Evolutionary conservation across 2,888 invertebrate species (phyloP).

Genomic region (Serrognathus titanus): DNA sequence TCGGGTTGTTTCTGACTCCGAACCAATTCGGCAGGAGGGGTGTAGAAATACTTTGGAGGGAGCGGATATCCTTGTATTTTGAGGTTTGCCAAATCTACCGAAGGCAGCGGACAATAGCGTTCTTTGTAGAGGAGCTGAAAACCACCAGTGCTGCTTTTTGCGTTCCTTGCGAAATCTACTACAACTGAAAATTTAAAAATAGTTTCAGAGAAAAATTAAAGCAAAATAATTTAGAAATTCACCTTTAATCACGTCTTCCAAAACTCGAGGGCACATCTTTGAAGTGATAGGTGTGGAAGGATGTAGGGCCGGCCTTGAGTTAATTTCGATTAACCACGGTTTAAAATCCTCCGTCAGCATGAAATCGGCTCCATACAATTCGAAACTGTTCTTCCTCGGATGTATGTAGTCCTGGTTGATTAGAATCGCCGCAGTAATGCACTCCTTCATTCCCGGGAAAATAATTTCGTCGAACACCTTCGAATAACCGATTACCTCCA

Average conservation of each 20-base stretch:
- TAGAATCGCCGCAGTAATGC: slow-evolving; percentile 75
- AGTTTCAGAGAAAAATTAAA: not conserved
- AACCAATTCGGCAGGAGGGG: slow-evolving; percentile 16
- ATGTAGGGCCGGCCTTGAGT: slow-evolving; percentile 81
- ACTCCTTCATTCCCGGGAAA: slow-evolving; percentile 81
- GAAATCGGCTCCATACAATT: slow-evolving; percentile 90
- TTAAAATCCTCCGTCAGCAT: slow-evolving; percentile 79
- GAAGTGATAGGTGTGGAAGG: slow-evolving; percentile 81
- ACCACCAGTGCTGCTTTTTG: slow-evolving; percentile 54
- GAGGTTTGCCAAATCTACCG: slow-evolving; percentile 11
- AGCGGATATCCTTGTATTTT: slow-evolving; percentile 23
- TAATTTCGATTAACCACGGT: slow-evolving; percentile 91
- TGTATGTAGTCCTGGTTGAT: slow-evolving; percentile 73
- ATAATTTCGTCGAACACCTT: slow-evolving; percentile 70
- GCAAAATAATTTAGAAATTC: slow-evolving; percentile 15
- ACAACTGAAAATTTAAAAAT: slow-evolving; percentile 49
- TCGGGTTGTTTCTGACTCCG: slow-evolving; percentile 3
- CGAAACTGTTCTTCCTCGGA: slow-evolving; percentile 72
- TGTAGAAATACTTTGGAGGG: slow-evolving; percentile 24
- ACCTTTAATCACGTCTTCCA: slow-evolving; percentile 88
- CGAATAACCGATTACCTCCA: slow-evolving; percentile 55
- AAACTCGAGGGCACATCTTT: slow-evolving; percentile 73
- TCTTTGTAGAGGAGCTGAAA: slow-evolving; percentile 51
- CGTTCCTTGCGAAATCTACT: slow-evolving; percentile 50
- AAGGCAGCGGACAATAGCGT: slow-evolving; percentile 18